Percentiles rank a stretch among this genome's conserved stretches.
Evolutionary conservation across 2,797 vertebrate genomes (phyloP).

Genomic region (Neoniphon sammara): DNA sequence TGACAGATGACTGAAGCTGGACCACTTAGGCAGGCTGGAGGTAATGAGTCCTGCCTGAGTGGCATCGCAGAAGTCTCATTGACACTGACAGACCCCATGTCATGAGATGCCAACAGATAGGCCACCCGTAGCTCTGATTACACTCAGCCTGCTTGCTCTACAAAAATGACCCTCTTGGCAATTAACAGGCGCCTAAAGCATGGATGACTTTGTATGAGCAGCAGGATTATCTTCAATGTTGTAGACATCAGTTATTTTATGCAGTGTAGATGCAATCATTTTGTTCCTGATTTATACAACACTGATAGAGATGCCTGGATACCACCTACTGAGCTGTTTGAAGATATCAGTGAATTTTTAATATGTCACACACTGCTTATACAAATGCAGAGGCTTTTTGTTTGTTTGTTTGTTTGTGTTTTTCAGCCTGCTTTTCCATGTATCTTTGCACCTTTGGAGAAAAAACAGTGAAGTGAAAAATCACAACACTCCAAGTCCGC

Average conservation of each 20-base stretch:
- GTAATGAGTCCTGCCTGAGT: slow-evolving; percentile 55
- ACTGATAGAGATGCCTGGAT: too few species aligned
- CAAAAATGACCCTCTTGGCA: slow-evolving; percentile 38
- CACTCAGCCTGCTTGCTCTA: slow-evolving; percentile 35
- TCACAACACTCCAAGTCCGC: neutral
- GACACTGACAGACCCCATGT: slow-evolving; percentile 39
- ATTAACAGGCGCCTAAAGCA: slow-evolving; percentile 10
- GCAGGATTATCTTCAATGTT: neutral
- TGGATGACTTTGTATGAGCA: neutral
- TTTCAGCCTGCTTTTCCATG: neutral
- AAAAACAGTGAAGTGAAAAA: slow-evolving; percentile 11
- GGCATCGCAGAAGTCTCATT: slow-evolving; percentile 35
- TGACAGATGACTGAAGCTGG: slow-evolving; percentile 70
- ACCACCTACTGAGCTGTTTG: neutral
- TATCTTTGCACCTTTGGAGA: neutral
- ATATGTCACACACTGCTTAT: neutral
- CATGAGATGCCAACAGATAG: slow-evolving; percentile 45
- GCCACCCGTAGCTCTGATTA: slow-evolving; percentile 25
- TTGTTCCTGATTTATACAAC: too few species aligned
- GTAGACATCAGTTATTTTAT: neutral
- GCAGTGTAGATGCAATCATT: too few species aligned
- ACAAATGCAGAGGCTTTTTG: neutral
- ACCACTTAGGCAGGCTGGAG: slow-evolving; percentile 56
- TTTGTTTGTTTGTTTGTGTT: slow-evolving; percentile 4
- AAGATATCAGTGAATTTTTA: neutral